Conservation (phyloP, 2,113 vertebrate species). For the Cebus imitator region DNA sequence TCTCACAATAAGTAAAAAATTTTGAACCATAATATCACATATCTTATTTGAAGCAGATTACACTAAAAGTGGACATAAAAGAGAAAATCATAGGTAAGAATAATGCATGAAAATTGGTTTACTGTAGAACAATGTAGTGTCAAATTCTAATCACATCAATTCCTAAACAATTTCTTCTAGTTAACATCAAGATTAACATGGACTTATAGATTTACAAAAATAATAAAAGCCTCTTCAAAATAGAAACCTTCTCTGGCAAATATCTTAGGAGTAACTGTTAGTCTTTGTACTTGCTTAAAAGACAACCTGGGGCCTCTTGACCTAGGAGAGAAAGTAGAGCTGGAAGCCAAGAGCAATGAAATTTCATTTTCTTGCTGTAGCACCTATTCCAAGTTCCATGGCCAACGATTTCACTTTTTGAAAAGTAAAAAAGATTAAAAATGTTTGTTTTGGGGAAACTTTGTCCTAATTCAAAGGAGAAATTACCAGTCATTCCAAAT, state of each 20-base stretch:
- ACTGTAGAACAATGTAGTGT: not conserved
- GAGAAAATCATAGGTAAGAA: not conserved
- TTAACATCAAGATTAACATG: not conserved
- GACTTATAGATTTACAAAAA: not conserved
- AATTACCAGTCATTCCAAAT: not conserved
- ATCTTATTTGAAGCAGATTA: constrained; percentile 7
- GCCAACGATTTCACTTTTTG: not conserved
- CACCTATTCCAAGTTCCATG: not conserved
- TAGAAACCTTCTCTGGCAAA: not conserved
- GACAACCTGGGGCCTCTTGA: not conserved
- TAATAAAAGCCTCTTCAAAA: not conserved
- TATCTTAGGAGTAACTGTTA: not conserved
- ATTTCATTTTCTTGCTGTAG: not conserved
- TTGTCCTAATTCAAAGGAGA: not conserved
- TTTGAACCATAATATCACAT: not conserved
- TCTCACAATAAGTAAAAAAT: not conserved
- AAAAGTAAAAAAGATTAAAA: not conserved
- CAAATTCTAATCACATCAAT: not conserved
- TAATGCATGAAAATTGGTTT: not conserved
- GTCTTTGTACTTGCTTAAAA: not conserved
- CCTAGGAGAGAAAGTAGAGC: not conserved
- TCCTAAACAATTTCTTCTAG: not conserved
- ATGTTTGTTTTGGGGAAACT: not conserved
- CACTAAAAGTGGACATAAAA: not conserved
- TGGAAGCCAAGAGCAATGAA: not conserved